phyloP scores from a whole-genome alignment of 2,797 vertebrate genomes.

The Melanotaenia boesemani region DNA sequence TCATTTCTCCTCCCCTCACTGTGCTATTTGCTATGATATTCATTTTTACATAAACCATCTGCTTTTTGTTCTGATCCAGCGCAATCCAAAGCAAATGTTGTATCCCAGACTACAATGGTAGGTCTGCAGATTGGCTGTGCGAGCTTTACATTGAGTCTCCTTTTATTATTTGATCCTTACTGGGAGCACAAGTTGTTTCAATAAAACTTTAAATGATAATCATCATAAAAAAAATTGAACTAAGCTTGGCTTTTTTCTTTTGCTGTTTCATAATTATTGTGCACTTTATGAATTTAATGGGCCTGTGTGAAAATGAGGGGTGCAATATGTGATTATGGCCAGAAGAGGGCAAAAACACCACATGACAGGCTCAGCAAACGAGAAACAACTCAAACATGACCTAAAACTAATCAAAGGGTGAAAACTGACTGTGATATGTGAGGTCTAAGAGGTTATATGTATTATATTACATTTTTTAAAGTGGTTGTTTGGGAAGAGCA shows the following conservation, averaged over 20 bases:
- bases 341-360: constrained; percentile 58
- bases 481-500: constrained; percentile 4
- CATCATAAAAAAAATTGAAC: constrained; percentile 72
- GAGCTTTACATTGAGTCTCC: constrained; percentile 76
- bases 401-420: neutral
- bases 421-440: neutral
- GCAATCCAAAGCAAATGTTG: constrained; percentile 69
- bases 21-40: constrained; percentile 80
- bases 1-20: constrained; percentile 73
- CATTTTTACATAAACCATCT: constrained; percentile 81
- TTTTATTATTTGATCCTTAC: constrained; percentile 78
- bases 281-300: neutral
- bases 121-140: constrained; percentile 71
- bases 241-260: constrained; percentile 43
- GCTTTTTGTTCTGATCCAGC: constrained; percentile 75
- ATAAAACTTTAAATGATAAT: constrained; percentile 80
- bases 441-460: neutral
- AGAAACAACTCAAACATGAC: neutral
- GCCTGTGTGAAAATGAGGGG: neutral
- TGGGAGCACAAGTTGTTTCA: constrained; percentile 78
- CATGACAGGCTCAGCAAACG: neutral
- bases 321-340: constrained; percentile 46
- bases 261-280: constrained; percentile 22
- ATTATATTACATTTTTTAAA: too few relatives aligned
- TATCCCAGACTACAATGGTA: constrained; percentile 71